These are phyloP conservation scores for Mesochorus sp. DNA, from an alignment of 2,888 invertebrate species.

Conservation along the genomic window DNA sequence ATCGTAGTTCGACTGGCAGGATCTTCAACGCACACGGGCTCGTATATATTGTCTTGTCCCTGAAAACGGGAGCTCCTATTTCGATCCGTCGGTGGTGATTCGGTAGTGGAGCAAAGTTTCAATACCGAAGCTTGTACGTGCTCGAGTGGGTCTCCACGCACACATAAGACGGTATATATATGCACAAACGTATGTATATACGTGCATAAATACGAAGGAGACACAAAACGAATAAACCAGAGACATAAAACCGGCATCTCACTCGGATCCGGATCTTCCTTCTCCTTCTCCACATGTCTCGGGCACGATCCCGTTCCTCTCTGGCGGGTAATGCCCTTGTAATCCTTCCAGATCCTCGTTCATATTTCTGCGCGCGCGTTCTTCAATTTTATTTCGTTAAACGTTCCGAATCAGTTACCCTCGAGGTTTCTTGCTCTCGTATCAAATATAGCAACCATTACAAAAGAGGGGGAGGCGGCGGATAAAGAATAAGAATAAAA, in stretches of 20 bases:
- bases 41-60: constrained; percentile 69
- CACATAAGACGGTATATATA: no score
- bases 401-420: background rate
- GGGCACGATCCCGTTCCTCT: constrained; percentile 11
- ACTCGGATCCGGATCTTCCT: constrained; percentile 63
- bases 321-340: background rate
- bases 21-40: constrained; percentile 38
- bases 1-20: constrained; percentile 27
- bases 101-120: constrained; percentile 34
- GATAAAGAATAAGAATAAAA: constrained; percentile 15
- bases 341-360: constrained; percentile 18
- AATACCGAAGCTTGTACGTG: constrained; percentile 62
- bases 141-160: constrained; percentile 56
- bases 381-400: background rate
- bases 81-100: constrained; percentile 71
- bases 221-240: constrained; percentile 26
- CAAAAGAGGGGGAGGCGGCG: constrained; percentile 5
- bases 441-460: background rate
- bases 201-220: background rate
- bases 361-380: background rate
- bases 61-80: constrained; percentile 72
- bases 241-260: constrained; percentile 68
- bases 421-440: background rate
- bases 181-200: background rate
- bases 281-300: constrained; percentile 7